Evolutionary conservation across 2,888 invertebrate species (phyloP).

Genomic region (Elaeidobius kamerunicus): DNA sequence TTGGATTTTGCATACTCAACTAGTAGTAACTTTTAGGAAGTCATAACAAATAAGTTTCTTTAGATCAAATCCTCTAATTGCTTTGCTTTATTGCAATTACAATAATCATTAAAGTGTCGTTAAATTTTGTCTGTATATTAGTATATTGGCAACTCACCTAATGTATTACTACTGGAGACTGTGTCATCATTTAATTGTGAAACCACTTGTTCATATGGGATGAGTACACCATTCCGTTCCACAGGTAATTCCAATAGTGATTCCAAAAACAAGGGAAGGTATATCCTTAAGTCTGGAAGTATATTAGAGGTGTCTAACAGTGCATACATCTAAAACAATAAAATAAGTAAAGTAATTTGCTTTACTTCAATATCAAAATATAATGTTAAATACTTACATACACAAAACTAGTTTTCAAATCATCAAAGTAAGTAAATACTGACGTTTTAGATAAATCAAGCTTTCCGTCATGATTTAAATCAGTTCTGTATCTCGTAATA

Average conservation of each 20-base stretch:
- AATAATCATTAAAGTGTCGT: too few relatives aligned
- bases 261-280: slow-evolving; percentile 73
- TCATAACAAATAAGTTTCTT: too few relatives aligned
- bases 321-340: slow-evolving; percentile 62
- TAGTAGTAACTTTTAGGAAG: too few relatives aligned
- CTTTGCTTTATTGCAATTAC: too few relatives aligned
- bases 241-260: slow-evolving; percentile 75
- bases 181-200: slow-evolving; percentile 74
- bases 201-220: slow-evolving; percentile 71
- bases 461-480: slow-evolving; percentile 47
- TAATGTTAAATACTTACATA: slow-evolving; percentile 59
- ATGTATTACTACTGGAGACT: slow-evolving; percentile 56
- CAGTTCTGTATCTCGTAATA: slow-evolving; percentile 50
- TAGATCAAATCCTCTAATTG: too few relatives aligned
- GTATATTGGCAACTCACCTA: slow-evolving; percentile 55
- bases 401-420: slow-evolving; percentile 79
- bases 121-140: too few relatives aligned
- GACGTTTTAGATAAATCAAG: slow-evolving; percentile 64
- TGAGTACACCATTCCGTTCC: slow-evolving; percentile 53
- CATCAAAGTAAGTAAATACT: slow-evolving; percentile 73
- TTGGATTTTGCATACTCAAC: too few relatives aligned
- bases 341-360: background rate
- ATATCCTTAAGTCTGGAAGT: slow-evolving; percentile 60
- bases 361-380: background rate
- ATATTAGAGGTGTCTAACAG: slow-evolving; percentile 67